Evolutionary conservation across 2,113 vertebrate species (phyloP).

Genomic region (Corythornis vintsioides): DNA sequence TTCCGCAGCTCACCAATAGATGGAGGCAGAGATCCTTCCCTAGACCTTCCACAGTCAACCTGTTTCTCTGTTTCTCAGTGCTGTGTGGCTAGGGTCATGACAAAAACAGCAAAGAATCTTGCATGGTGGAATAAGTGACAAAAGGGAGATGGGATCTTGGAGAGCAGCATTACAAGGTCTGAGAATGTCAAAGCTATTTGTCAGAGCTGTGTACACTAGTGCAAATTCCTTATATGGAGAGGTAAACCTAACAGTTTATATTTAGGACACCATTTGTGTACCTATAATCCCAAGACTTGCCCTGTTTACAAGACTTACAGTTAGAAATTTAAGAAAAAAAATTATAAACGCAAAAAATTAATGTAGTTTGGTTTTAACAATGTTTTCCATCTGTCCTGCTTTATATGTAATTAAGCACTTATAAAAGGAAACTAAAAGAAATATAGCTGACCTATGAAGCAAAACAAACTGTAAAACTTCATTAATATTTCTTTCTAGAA

Average conservation of each 20-base stretch:
- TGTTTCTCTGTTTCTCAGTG: neutral
- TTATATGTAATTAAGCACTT: neutral
- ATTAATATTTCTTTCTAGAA: neutral
- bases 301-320: neutral
- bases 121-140: neutral
- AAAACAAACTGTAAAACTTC: neutral
- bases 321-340: neutral
- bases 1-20: neutral
- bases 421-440: neutral
- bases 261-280: neutral
- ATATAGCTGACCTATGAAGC: neutral
- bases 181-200: neutral
- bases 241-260: neutral
- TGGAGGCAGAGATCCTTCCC: conserved; percentile 18
- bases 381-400: neutral
- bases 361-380: neutral
- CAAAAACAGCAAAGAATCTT: neutral
- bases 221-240: neutral
- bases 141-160: neutral
- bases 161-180: neutral
- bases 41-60: neutral
- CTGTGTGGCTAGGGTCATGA: neutral
- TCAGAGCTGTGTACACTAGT: neutral
- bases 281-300: neutral
- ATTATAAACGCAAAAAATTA: neutral